Evolutionary conservation across 2,797 vertebrate species (phyloP), one percentile per base, ranked within the genome.

Genomic region (Cynodonichthys magdalenae): DNA sequence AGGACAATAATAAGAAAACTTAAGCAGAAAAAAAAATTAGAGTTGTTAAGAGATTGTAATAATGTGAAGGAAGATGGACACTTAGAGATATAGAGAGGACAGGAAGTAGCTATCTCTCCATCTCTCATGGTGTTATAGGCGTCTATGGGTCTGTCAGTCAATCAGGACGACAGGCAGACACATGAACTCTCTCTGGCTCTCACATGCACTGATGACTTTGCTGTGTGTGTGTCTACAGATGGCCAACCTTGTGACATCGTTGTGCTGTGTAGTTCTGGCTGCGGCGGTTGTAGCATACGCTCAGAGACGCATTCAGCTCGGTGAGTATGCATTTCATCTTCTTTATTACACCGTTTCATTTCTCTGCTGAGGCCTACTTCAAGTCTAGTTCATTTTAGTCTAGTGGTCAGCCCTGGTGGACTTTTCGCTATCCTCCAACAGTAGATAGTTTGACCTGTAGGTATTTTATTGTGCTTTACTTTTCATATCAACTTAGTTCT

Each of bases 211-310:
- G 66, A 84, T 84, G 75, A 88, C 80, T 85, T 66, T 85, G 73
- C 82, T 87, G 70, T 89, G 80, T 89, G 82, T 89, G 85, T 87
- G 89, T 93, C 91, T 77, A 79, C 96, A 99, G 97, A 99, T 99
- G 97, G 96, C 96, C 74, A 95, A 93, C 91, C 94, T 95, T 36
- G 89, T 96, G 90, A 96, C 94, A 15, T 96, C 95, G 77, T 87
- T 96, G 87, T 97, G 96, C 92, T 97, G 95, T 79, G 87, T 98
- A 80, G 93, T 97, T 82, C 94, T 99, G 55, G 95, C 96, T 6
- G 93, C 91, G 0, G 94, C 94, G 64, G 94, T 97, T 80, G 94
- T 96, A 74, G 95, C 95, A 75, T 97, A 95, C 0, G 91, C 96
- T 67, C 96, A 97, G 93, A 96, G 94, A 87, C 96, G 96, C 89